A percentile compares a stretch with the other conserved stretches of the same genome.
Evolutionary conservation across 2,113 vertebrate genomes (phyloP).

Genomic region (Elanoides forficatus): DNA sequence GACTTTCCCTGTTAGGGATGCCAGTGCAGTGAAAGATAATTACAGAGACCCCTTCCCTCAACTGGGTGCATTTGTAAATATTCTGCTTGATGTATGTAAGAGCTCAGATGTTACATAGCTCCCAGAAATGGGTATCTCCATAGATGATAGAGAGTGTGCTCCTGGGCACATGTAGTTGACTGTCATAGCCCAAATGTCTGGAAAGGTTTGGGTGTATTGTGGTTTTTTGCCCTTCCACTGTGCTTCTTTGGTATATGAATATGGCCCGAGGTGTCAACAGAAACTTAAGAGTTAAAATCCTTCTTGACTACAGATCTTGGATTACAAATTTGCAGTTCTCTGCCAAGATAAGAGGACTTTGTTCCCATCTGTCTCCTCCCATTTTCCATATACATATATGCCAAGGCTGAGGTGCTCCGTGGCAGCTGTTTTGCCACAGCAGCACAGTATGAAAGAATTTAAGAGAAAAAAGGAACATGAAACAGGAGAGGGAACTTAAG

Average conservation of each 20-base stretch:
- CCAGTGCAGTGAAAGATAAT: slow-evolving; percentile 61
- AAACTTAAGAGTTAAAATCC: not conserved
- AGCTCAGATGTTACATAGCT: not conserved
- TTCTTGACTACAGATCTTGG: not conserved
- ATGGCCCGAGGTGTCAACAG: accelerated
- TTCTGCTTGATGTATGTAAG: slow-evolving; percentile 32
- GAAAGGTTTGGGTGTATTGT: not conserved
- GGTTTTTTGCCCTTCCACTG: not conserved
- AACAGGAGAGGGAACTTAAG: not conserved
- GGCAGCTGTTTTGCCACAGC: not conserved
- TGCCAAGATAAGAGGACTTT: not conserved
- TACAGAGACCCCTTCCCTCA: slow-evolving; percentile 30
- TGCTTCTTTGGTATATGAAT: not conserved
- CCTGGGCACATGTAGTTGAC: not conserved
- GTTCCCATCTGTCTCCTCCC: not conserved
- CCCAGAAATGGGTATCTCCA: not conserved
- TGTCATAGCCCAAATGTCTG: not conserved
- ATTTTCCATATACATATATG: not conserved
- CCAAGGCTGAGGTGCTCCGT: not conserved
- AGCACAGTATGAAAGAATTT: not conserved
- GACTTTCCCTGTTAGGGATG: slow-evolving; percentile 58
- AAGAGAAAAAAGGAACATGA: not conserved
- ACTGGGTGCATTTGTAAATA: slow-evolving; percentile 23
- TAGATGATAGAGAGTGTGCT: not conserved
- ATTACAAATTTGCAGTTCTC: not conserved